phyloP scores from a whole-genome alignment of 2,888 invertebrate species.

The Cepaea hortensis region DNA sequence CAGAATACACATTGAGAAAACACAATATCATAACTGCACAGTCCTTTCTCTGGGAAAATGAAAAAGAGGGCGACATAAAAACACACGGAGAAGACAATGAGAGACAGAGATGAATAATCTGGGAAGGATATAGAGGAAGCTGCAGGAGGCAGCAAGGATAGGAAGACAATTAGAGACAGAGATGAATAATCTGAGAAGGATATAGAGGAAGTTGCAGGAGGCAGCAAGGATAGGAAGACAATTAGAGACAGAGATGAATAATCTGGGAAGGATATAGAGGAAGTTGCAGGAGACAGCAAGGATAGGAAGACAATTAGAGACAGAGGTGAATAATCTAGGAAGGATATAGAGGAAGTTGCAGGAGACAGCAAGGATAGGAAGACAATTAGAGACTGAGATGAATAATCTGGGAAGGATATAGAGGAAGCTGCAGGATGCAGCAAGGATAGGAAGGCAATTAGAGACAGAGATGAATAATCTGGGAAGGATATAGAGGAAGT shows the following conservation, averaged over 20 bases:
- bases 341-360: too few species aligned
- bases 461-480: neutral
- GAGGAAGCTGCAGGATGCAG: neutral
- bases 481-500: too few species aligned
- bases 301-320: neutral
- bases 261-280: neutral
- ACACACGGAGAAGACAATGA: neutral
- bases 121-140: neutral
- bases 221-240: too few species aligned
- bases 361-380: neutral
- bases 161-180: neutral
- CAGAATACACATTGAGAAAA: too few species aligned
- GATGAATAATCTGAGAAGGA: neutral
- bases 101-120: neutral
- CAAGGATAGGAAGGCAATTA: neutral
- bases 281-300: neutral
- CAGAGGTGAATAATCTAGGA: neutral
- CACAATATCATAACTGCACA: too few species aligned
- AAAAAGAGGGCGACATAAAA: neutral
- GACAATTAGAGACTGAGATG: neutral
- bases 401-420: neutral
- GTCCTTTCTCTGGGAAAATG: too few species aligned
- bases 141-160: neutral
- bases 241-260: neutral
- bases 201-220: too few species aligned